Base-by-base conservation (phyloP, 2,888 invertebrate genomes). In the Scrobipalpa atriplicella region DNA sequence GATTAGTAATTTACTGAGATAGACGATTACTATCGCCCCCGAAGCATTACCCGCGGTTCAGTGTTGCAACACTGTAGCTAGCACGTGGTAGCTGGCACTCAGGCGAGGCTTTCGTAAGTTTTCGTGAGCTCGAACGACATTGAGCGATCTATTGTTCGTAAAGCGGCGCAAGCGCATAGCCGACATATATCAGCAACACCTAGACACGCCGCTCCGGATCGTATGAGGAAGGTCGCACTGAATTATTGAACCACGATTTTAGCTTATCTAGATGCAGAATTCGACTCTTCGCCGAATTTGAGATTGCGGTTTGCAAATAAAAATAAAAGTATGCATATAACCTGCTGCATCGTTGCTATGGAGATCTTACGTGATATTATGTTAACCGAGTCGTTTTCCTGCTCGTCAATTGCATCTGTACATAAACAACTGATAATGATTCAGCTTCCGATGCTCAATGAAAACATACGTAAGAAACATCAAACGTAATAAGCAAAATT, bases 101-200 rank as follows among this genome's bases (percentile, higher is more conserved):
- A 54, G 70, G 72, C 75, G 76, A 77, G 78, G 79, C 84, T 91
- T 89, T 90, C 88, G 88, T 84, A 89, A 90, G 83, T 84, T 83
- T 82, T 89, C 90, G 90, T 90, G 88, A 85, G 84, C 75, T 76
- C 74, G 76, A 74, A 75, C 79, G 87, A 87, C 88, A 87, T 88
- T 87, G 86, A 89, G 77, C 77, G 79, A 79, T 83, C 85, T 86
- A 89, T 89, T 90, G 88, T 90, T 84, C 75, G 72, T 70, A 65
- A 18, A 29, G 56, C 72, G 72, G 70, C 70, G 70, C 76, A 68
- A 69, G 72, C 76, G 67, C 67, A 16, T 47, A 38, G 62, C 60
- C 67, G 47, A 39, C 61, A 60, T 19, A 58, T 29, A 61, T 38
- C 61, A 29, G 47, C 64, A 61, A 47, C 58, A 52, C 41, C 41